Percentiles rank a stretch among this genome's conserved stretches.
Conservation (phyloP, 1,140 invertebrate genomes). For the Drosophila chauvacae region DNA sequence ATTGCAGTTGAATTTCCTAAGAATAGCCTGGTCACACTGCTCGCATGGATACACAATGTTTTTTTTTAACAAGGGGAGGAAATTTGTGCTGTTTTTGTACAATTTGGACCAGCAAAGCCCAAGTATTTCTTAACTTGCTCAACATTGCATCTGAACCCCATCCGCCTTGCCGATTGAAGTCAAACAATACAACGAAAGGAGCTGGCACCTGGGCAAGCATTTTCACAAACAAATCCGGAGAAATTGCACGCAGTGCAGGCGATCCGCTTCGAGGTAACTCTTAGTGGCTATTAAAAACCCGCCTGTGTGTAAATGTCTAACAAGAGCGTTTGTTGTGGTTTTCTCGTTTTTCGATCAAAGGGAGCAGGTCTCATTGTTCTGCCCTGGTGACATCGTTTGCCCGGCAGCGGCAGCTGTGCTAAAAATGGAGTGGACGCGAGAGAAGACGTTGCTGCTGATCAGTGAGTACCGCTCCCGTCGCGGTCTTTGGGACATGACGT, state of each 20-base stretch:
- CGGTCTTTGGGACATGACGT: slow-evolving; percentile 84
- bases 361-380: slow-evolving; percentile 49
- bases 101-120: not conserved
- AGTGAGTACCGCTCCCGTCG: slow-evolving; percentile 75
- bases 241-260: not conserved
- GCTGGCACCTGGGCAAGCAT: not conserved
- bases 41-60: slow-evolving; percentile 12
- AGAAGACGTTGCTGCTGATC: slow-evolving; percentile 79
- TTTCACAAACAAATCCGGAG: not conserved
- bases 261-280: slow-evolving; percentile 36
- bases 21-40: not conserved
- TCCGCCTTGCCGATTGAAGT: too few relatives aligned
- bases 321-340: slow-evolving; percentile 17
- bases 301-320: slow-evolving; percentile 14
- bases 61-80: slow-evolving; percentile 9
- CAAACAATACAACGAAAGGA: not conserved
- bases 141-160: not conserved
- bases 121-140: not conserved
- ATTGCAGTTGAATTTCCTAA: not conserved
- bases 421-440: slow-evolving; percentile 84
- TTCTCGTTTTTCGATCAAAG: slow-evolving; percentile 37
- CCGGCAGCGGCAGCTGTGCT: slow-evolving; percentile 59
- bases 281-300: slow-evolving; percentile 52
- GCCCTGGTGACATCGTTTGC: slow-evolving; percentile 46
- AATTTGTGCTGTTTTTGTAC: not conserved